Percentiles rank a stretch among this genome's conserved stretches.
phyloP scores from a whole-genome alignment of 2,797 vertebrate species.

The Hyperoplus immaculatus region DNA sequence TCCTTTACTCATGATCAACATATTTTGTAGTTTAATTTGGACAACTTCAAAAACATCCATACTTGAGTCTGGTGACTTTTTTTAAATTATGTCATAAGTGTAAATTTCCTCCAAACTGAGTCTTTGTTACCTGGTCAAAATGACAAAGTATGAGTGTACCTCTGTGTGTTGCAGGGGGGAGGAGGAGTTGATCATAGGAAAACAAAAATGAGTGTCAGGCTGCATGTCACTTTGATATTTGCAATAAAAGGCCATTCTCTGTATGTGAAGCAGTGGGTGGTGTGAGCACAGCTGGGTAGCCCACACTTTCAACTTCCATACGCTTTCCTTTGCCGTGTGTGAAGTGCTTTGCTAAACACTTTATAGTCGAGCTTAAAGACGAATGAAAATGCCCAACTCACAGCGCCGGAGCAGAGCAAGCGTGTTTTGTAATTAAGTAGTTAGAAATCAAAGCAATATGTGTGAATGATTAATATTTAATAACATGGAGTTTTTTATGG shows the following conservation, averaged over 20 bases:
- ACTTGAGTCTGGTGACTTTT: no score
- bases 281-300: constrained; percentile 10
- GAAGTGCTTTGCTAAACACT: constrained; percentile 71
- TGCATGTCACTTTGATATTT: background rate
- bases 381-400: constrained; percentile 53
- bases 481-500: constrained; percentile 85
- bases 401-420: constrained; percentile 45
- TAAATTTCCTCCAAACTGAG: background rate
- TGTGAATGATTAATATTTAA: constrained; percentile 93
- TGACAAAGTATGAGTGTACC: background rate
- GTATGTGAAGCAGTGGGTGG: constrained; percentile 7
- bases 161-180: background rate
- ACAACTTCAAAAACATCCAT: background rate
- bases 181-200: background rate
- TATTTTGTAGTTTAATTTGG: background rate
- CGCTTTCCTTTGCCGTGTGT: constrained; percentile 45
- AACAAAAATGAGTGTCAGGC: constrained; percentile 10
- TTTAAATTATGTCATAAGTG: no score
- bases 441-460: constrained; percentile 87
- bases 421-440: constrained; percentile 83
- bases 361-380: constrained; percentile 56
- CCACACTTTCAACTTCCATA: constrained; percentile 20
- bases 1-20: background rate
- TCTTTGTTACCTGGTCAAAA: background rate
- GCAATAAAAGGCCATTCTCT: background rate